Percentiles rank a stretch among this genome's conserved stretches.
Evolutionary conservation across 2,797 vertebrate species (phyloP).

Genomic region (Oreochromis mossambicus): DNA sequence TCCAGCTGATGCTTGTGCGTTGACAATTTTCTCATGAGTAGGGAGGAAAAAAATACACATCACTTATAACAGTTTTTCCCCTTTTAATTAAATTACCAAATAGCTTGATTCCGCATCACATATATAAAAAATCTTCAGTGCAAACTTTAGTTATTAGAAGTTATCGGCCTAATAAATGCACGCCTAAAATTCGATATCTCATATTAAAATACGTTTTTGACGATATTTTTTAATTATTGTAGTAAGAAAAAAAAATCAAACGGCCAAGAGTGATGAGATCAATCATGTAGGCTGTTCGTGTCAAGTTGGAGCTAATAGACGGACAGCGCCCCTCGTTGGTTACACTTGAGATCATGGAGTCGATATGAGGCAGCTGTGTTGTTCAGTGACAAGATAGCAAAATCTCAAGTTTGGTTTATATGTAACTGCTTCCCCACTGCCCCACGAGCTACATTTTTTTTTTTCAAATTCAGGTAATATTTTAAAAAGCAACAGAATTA

Average conservation of each 20-base stretch:
- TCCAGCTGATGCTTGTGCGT: background rate
- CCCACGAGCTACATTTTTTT: background rate
- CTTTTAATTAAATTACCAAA: background rate
- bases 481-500: background rate
- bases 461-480: background rate
- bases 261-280: conserved; percentile 60
- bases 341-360: conserved; percentile 71
- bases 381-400: conserved; percentile 51
- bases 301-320: conserved; percentile 67
- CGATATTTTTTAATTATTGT: conserved; percentile 53
- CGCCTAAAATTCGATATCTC: conserved; percentile 2
- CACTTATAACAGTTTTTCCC: background rate
- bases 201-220: conserved; percentile 37
- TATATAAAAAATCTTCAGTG: background rate
- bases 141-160: conserved; percentile 21
- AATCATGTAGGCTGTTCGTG: conserved; percentile 58
- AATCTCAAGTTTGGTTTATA: conserved; percentile 48
- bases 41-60: background rate
- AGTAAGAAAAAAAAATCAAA: conserved; percentile 40
- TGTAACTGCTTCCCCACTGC: background rate
- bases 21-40: background rate
- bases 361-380: conserved; percentile 66
- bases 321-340: conserved; percentile 79
- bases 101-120: background rate
- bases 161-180: conserved; percentile 15